Evolutionary conservation across 2,797 vertebrate genomes (phyloP), one percentile per base, ranked within the genome.

Genomic region (Acanthiza pusilla): DNA sequence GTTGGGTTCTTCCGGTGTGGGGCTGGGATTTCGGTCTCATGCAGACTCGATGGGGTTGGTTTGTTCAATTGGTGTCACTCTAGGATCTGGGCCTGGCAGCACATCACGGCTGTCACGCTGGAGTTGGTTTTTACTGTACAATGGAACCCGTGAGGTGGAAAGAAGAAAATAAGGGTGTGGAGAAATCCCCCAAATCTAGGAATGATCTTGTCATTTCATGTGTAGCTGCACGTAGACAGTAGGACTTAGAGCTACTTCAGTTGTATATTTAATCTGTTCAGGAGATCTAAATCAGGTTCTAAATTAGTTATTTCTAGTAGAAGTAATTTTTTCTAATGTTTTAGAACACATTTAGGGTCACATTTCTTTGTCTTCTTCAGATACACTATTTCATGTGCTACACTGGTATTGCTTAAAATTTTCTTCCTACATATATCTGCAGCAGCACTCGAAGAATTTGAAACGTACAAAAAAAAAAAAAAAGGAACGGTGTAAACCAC

Each of bases 71-170:
- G n/a, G 0, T 72, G 63, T 19, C 42, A 14, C 11, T 47, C 8
- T 15, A 14, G 63, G 23, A 32, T 65, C 45, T 91, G 13, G 2
- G 51, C 21, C 19, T 45, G 50, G 32, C 38, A 68, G 63, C 47
- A 34, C 60, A 9, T 26, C 18, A 4, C 0, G 0, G 7, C 32
- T 63, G 53, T 25, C 53, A 13, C 3, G 1, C 27, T n/a, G 20
- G 3, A 8, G 0, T 10, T 40, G 51, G 3, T 14, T 61, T 81
- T 65, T 36, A 5, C 45, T 17, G 10, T 21, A 1, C 21, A 27
- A 0, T 4, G 36, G 27, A 30, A 11, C 11, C n/a, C 60, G 4
- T 2, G 26, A 36, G 25, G 25, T 25, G 26, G 3, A 5, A 27
- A 38, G 29, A 53, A 15, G 19, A 47, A 77, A 68, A 22, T 4